These are phyloP conservation scores for Pygoscelis adeliae DNA, from an alignment of 2,113 vertebrate species.

Conservation along the genomic window DNA sequence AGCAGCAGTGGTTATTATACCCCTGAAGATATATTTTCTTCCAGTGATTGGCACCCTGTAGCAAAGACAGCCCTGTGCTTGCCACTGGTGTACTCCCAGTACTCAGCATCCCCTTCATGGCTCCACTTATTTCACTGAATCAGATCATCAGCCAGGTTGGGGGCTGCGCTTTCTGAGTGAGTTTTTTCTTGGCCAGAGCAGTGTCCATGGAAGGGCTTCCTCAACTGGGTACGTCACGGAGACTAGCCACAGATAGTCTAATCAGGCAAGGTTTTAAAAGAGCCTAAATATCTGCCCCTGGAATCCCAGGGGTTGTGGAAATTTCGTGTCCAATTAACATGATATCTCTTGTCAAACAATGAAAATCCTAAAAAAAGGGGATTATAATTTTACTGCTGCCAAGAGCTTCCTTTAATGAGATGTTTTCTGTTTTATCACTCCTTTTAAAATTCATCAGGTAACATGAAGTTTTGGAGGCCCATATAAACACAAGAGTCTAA, in stretches of 20 bases:
- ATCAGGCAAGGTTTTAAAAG: neutral
- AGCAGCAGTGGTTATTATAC: neutral
- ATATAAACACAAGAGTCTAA: neutral
- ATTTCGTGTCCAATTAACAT: neutral
- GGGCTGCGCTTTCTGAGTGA: neutral
- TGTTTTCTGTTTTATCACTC: neutral
- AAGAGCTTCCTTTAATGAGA: neutral
- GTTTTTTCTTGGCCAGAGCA: neutral
- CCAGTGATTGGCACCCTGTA: neutral
- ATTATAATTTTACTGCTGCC: neutral
- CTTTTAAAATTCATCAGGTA: neutral
- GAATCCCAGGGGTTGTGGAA: neutral
- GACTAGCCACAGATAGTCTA: neutral
- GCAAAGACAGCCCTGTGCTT: neutral
- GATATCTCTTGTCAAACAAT: neutral
- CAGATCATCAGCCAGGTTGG: neutral
- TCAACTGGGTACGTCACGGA: neutral
- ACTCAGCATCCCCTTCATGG: no score
- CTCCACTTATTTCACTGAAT: neutral
- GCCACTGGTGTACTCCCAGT: neutral
- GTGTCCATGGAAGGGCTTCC: neutral
- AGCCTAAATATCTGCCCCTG: neutral
- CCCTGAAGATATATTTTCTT: neutral
- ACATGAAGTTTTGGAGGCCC: neutral
- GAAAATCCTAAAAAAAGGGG: neutral